These are phyloP conservation scores for Typhlomys cinereus DNA, from an alignment of 2,113 vertebrate species.

Conservation along the genomic window DNA sequence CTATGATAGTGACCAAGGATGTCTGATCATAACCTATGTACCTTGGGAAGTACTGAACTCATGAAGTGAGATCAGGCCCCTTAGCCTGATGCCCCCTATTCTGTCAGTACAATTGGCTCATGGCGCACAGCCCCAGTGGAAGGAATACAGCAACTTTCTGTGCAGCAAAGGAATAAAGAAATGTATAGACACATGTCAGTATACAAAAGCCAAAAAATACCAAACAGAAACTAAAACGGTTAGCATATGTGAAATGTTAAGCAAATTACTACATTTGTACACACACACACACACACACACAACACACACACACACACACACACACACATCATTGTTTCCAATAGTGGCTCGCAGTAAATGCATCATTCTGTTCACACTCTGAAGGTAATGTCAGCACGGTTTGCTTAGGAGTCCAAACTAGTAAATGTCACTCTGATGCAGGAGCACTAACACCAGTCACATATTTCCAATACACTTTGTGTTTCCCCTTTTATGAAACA, in stretches of 20 bases:
- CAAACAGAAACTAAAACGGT: neutral
- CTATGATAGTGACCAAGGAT: too few relatives aligned
- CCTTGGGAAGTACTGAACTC: neutral
- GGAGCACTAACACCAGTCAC: neutral
- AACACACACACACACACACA: neutral
- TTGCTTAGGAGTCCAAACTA: neutral
- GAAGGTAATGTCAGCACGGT: neutral
- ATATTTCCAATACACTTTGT: conserved; percentile 8
- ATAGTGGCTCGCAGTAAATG: neutral
- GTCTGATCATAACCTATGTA: neutral
- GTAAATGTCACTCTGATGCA: neutral
- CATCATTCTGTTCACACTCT: neutral
- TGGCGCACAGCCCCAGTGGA: neutral
- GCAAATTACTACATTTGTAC: neutral
- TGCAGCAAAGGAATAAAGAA: neutral
- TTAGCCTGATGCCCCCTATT: neutral
- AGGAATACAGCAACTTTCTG: neutral
- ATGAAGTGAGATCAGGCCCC: neutral
- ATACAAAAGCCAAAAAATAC: neutral
- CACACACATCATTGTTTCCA: neutral
- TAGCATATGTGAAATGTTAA: neutral
- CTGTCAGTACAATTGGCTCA: neutral
- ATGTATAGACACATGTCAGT: neutral
- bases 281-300: neutral
- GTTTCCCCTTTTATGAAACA: neutral